Conservation (phyloP, 2,797 vertebrate species). For the Rhincodon typus region DNA sequence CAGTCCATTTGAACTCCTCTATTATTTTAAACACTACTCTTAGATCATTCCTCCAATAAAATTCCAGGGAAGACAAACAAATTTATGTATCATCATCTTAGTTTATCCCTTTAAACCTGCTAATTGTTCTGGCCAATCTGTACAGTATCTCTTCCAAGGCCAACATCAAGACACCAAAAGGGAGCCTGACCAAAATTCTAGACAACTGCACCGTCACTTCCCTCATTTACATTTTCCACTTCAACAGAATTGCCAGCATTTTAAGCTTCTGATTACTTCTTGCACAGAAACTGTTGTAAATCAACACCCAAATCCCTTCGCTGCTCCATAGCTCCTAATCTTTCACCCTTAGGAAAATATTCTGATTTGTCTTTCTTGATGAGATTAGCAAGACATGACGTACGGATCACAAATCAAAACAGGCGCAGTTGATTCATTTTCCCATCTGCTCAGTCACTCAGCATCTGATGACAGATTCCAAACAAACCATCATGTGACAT, state of each 20-base stretch:
- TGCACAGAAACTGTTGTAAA: background rate
- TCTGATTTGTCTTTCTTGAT: background rate
- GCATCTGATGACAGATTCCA: background rate
- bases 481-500: background rate
- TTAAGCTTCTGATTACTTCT: background rate
- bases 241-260: background rate
- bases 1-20: background rate
- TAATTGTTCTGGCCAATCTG: background rate
- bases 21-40: background rate
- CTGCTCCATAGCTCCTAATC: background rate
- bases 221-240: background rate
- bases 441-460: background rate
- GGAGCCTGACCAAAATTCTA: background rate
- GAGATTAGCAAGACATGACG: background rate
- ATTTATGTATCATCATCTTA: background rate
- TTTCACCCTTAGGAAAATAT: background rate
- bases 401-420: background rate
- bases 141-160: background rate
- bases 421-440: background rate
- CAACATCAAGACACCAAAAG: background rate
- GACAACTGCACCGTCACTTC: background rate
- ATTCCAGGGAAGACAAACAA: background rate
- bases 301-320: background rate
- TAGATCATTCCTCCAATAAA: background rate
- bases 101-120: background rate